Evolutionary conservation across 1,140 invertebrate species (phyloP).

Genomic region (Cheumatopsyche charites): DNA sequence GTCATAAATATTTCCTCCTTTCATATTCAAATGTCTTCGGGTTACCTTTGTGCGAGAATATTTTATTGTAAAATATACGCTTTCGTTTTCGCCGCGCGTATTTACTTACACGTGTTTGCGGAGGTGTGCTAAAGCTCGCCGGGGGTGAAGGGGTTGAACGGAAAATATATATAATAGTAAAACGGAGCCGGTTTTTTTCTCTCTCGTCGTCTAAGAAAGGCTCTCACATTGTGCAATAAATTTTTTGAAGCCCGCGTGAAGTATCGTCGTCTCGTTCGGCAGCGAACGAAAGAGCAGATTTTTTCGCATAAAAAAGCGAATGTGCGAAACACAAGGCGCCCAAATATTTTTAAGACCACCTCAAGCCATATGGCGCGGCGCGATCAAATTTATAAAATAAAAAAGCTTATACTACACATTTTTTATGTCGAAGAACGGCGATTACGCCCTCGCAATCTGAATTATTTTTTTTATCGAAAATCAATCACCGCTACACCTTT

Average conservation of each 20-base stretch:
- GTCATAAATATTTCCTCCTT: slow-evolving; percentile 4
- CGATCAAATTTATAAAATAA: neutral
- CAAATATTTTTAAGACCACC: neutral
- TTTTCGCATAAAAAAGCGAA: slow-evolving; percentile 11
- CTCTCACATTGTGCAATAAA: too few species aligned
- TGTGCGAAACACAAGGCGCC: slow-evolving; percentile 24
- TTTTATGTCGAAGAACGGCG: too few species aligned
- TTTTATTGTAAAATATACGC: slow-evolving; percentile 6
- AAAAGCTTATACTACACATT: too few species aligned
- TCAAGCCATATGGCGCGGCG: slow-evolving; percentile 17
- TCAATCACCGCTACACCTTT: too few species aligned
- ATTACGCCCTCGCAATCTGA: too few species aligned
- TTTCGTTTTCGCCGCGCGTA: neutral
- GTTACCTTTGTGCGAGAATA: slow-evolving; percentile 4
- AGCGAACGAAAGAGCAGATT: neutral
- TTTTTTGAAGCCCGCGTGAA: neutral
- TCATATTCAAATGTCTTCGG: slow-evolving; percentile 12
- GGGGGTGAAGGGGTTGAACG: too few species aligned
- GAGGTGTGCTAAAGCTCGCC: too few species aligned
- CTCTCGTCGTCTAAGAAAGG: too few species aligned
- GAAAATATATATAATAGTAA: too few species aligned
- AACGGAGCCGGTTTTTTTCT: too few species aligned
- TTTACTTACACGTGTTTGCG: neutral
- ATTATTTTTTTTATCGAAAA: too few species aligned
- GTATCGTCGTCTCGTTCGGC: neutral